Evolutionary conservation across 1,140 invertebrate species (phyloP), one percentile per base, ranked within the genome.

Genomic region (Leptopilina clavipes): DNA sequence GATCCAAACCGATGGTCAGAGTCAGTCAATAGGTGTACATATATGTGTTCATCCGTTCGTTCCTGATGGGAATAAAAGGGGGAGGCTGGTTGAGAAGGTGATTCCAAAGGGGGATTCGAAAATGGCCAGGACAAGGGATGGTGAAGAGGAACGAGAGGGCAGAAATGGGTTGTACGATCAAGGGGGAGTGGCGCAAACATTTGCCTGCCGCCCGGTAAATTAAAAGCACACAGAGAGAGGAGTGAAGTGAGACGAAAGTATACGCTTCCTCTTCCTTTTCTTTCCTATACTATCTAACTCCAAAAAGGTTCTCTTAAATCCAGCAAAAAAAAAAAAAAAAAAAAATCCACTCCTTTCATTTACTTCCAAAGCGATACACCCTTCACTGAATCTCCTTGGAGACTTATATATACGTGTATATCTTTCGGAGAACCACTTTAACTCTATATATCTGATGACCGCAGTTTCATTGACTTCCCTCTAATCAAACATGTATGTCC

Each of bases 141-240:
- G 48, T 45, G 71, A 65, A 76, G 75, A 70, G 72, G 70, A 73
- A 80, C 72, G 81, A 80, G 79, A 83, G 83, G 72, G 81, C 80
- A 81, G 83, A 82, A 80, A 86, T 75, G 76, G 85, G 81, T 82
- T 84, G 86, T 84, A 85, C 84, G 85, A 87, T 87, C 85, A 85
- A 83, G 84, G 82, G 88, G 88, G 88, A 89, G 89, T 89, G 89
- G 88, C 86, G 89, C 89, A 90, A 90, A 90, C 89, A 89, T 89
- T 89, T 89, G 87, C 87, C 87, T 87, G 87, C 86, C 87, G 87
- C 87, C 87, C 84, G 86, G 83, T 88, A 89, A 89, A 89, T 89
- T 89, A 89, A 89, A 89, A 88, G 87, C 87, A 89, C 86, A 89
- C 87, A 89, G 87, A 87, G 84, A 86, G 84, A 84, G 88, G 75